These are phyloP conservation scores for Cavia aperea DNA, from an alignment of 2,113 vertebrate species.

Conservation along the genomic window DNA sequence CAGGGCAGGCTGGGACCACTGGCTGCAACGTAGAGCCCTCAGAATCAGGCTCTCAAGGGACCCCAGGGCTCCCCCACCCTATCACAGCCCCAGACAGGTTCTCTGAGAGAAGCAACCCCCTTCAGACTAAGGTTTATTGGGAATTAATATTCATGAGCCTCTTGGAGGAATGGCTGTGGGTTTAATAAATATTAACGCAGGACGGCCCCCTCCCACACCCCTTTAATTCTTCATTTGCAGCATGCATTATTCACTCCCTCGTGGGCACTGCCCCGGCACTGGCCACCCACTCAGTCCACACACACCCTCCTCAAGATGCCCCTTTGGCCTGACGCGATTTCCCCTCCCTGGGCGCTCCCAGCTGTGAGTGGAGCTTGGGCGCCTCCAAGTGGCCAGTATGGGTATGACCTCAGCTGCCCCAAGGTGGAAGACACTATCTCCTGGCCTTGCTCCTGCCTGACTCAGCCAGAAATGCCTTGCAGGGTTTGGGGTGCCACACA, in stretches of 20 bases:
- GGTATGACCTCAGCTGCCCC: not conserved
- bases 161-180: constrained; percentile 58
- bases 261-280: not conserved
- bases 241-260: constrained; percentile 68
- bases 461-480: not conserved
- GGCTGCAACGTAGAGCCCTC: not conserved
- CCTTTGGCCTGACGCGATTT: not conserved
- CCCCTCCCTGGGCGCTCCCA: not conserved
- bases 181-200: constrained; percentile 77
- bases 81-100: constrained; percentile 34
- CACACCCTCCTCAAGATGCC: not conserved
- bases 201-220: not conserved
- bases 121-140: constrained; percentile 75
- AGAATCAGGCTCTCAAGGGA: no score
- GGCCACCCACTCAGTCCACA: rapidly evolving
- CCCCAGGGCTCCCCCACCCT: not conserved
- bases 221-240: constrained; percentile 59
- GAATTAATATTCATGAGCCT: constrained; percentile 79
- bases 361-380: not conserved
- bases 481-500: rapidly evolving
- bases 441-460: not conserved
- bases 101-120: constrained; percentile 26
- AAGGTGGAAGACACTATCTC: not conserved
- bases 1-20: not conserved
- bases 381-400: constrained; percentile 30